Base-by-base conservation (phyloP, 2,113 vertebrate genomes). In the Candoia aspera region DNA sequence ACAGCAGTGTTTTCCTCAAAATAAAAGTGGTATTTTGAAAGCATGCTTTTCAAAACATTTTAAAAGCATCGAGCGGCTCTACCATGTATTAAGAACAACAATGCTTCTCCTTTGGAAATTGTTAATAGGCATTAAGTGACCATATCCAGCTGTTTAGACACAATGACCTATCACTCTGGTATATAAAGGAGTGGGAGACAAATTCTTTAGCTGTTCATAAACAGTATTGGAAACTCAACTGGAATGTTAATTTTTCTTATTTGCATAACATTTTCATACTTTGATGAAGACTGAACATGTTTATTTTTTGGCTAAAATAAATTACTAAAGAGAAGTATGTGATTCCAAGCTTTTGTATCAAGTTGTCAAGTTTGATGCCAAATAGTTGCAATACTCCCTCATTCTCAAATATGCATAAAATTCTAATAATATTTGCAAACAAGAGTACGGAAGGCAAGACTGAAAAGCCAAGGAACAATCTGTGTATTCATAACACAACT, bases 371-470 rank as follows among this genome's bases (percentile, higher is more conserved):
- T 21, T 2, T 86, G 92, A 93, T 94, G 93, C 94, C 94, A 88
- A 90, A 87, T 60, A 90, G 90, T 90, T 91, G 83, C 1, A 91
- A 95, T 55, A 93, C 94, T 94, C 94, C 95, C 93, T 94, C 95
- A 94, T 0, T 86, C 95, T 90, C 94, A 94, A 92, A 92, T 91
- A 95, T 95, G 93, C 94, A 94, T 91, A 94, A 95, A 92, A 95
- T 96, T 93, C 94, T 93, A 92, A 89, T 49, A 94, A 94, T 85
- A 93, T 94, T 93, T 91, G 94, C 92, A 94, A 93, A 86, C 60
- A 90, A n/a, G 91, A 91, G 33, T 87, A 86, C 0, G 6, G 11
- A 73, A 90, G n/a, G 10, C 0, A 0, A 17, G 88, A 87, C 55
- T 90, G 1, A 83, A 91, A 86, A 93, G 90, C 86, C 37, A 90